Percentiles rank a stretch among this genome's conserved stretches.
Conservation (phyloP, 2,888 invertebrate species). For the Megamerina dolium region DNA sequence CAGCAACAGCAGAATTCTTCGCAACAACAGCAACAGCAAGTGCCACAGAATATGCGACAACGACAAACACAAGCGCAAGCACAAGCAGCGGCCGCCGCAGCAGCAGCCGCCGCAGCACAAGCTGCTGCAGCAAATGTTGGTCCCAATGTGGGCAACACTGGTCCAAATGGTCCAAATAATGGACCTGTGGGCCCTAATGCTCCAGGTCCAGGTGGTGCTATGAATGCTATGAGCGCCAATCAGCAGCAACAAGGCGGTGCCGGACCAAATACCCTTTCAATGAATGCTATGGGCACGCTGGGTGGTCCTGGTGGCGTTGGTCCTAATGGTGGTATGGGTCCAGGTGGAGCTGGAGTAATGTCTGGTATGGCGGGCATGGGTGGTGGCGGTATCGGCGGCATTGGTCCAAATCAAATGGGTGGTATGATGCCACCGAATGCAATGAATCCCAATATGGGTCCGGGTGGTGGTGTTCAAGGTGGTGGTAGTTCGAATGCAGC, state of each 20-base stretch:
- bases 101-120: constrained; percentile 47
- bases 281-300: constrained; percentile 17
- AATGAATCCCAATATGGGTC: constrained; percentile 22
- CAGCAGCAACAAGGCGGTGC: constrained; percentile 4
- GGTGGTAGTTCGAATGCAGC: constrained; percentile 22
- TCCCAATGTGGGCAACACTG: constrained; percentile 24
- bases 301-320: constrained; percentile 20
- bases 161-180: constrained; percentile 23
- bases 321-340: constrained; percentile 26
- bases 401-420: constrained; percentile 25
- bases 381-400: constrained; percentile 13
- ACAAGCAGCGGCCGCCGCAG: constrained; percentile 46
- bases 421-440: constrained; percentile 26
- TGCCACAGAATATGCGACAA: constrained; percentile 42
- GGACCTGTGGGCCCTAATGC: too few relatives aligned
- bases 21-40: constrained; percentile 40
- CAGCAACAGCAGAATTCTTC: constrained; percentile 54
- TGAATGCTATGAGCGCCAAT: constrained; percentile 49
- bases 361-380: constrained; percentile 35
- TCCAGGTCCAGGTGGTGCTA: constrained; percentile 41
- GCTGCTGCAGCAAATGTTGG: constrained; percentile 32
- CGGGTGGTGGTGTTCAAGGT: not conserved
- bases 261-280: constrained; percentile 4
- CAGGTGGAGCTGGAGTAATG: constrained; percentile 27
- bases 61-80: constrained; percentile 41